Evolutionary conservation across 2,797 vertebrate genomes (phyloP).

Genomic region (Phrynocephalus vlangalii): DNA sequence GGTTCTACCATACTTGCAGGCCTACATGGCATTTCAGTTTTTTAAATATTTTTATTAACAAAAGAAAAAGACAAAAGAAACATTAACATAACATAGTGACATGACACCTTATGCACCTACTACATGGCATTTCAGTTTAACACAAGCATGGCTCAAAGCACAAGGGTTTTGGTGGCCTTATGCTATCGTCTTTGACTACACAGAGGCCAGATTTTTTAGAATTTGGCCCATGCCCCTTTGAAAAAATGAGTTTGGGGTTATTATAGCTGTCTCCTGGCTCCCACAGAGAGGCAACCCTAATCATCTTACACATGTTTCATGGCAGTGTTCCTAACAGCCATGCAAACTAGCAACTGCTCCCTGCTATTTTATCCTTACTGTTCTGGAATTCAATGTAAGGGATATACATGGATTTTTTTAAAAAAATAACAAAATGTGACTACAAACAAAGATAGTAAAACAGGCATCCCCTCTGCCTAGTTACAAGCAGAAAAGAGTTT

Average conservation of each 20-base stretch:
- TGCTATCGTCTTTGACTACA: background rate
- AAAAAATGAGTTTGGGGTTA: conserved; percentile 39
- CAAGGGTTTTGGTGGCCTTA: background rate
- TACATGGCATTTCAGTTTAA: no score
- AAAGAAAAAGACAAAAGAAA: background rate
- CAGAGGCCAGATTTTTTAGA: conserved; percentile 9
- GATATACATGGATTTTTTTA: conserved; percentile 33
- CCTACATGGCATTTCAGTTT: no score
- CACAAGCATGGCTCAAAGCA: background rate
- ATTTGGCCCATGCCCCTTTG: conserved; percentile 10
- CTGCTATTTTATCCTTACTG: conserved; percentile 17
- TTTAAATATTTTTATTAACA: background rate
- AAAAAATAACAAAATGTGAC: conserved; percentile 6
- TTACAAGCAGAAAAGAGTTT: no score
- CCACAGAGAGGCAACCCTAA: conserved; percentile 40
- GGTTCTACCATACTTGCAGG: no score
- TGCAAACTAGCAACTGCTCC: conserved; percentile 13
- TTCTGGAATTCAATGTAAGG: conserved; percentile 41
- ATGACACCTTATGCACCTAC: no score
- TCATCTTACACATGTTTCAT: conserved; percentile 32
- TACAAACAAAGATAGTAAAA: background rate
- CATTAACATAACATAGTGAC: no score
- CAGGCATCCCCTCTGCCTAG: background rate
- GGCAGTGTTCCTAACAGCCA: conserved; percentile 32
- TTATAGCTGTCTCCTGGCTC: conserved; percentile 27